Evolutionary conservation across 2,888 invertebrate species (phyloP).

Genomic region (Netelia fuscicornis): DNA sequence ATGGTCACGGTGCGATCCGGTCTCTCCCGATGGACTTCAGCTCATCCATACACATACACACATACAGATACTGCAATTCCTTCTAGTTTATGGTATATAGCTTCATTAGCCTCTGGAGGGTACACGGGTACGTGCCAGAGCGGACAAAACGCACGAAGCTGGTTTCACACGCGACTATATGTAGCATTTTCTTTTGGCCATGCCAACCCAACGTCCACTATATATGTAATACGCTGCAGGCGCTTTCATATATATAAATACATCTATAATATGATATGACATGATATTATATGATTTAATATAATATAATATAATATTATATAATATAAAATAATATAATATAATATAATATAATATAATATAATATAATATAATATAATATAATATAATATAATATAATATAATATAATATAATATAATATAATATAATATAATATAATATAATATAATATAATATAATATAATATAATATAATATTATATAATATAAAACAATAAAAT

Average conservation of each 20-base stretch:
- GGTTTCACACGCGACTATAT: conserved; percentile 51
- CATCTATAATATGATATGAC: no score
- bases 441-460: no score
- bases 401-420: no score
- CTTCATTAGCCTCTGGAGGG: conserved; percentile 61
- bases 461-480: no score
- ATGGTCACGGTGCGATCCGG: conserved; percentile 21
- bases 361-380: no score
- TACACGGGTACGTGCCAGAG: conserved; percentile 23
- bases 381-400: no score
- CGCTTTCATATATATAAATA: not conserved
- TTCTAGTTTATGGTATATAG: conserved; percentile 59
- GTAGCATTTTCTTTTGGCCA: conserved; percentile 24
- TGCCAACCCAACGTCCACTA: conserved; percentile 20
- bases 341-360: no score
- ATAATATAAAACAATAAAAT: no score
- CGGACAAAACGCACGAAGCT: conserved; percentile 43
- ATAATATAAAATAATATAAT: no score
- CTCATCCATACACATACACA: not conserved
- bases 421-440: no score
- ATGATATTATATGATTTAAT: no score
- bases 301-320: no score
- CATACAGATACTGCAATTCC: conserved; percentile 12
- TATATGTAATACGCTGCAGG: not conserved
- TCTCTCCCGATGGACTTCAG: not conserved